phyloP scores from a whole-genome alignment of 2,113 vertebrate species.

The Amblyornis subalaris region DNA sequence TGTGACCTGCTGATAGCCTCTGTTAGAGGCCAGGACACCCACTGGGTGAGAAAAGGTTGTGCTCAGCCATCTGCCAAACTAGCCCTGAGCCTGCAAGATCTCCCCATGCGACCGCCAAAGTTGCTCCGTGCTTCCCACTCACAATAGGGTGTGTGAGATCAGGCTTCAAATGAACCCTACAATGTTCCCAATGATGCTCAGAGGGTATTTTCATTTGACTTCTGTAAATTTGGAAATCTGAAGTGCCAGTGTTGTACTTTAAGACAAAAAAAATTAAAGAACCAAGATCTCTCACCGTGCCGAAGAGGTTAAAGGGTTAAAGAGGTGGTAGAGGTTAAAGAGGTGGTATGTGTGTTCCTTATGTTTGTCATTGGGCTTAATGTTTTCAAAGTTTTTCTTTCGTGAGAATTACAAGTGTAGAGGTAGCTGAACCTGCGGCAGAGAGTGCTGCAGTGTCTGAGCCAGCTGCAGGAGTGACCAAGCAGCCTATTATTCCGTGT shows the following conservation, averaged over 20 bases:
- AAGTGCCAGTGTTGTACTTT: not conserved
- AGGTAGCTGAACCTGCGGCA: too few relatives aligned
- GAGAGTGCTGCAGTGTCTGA: too few relatives aligned
- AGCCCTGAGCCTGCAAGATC: not conserved
- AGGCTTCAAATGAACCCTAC: not conserved
- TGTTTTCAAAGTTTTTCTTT: not conserved
- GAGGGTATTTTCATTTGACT: not conserved
- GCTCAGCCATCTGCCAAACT: not conserved
- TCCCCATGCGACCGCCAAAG: accelerated
- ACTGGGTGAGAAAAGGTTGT: not conserved
- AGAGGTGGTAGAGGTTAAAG: not conserved
- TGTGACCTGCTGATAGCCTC: not conserved
- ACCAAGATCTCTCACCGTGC: not conserved
- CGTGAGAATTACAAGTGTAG: not conserved
- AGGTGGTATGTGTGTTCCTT: accelerated
- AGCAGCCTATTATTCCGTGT: too few relatives aligned
- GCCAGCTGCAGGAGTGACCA: too few relatives aligned
- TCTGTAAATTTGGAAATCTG: not conserved
- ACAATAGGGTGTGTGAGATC: accelerated
- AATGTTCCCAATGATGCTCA: not conserved
- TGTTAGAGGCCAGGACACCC: not conserved
- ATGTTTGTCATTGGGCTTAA: not conserved
- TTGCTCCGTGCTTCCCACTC: accelerated
- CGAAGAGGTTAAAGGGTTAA: not conserved
- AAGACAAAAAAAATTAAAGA: not conserved